Evolutionary conservation across 2,113 vertebrate species (phyloP).

Genomic region (Motacilla alba): DNA sequence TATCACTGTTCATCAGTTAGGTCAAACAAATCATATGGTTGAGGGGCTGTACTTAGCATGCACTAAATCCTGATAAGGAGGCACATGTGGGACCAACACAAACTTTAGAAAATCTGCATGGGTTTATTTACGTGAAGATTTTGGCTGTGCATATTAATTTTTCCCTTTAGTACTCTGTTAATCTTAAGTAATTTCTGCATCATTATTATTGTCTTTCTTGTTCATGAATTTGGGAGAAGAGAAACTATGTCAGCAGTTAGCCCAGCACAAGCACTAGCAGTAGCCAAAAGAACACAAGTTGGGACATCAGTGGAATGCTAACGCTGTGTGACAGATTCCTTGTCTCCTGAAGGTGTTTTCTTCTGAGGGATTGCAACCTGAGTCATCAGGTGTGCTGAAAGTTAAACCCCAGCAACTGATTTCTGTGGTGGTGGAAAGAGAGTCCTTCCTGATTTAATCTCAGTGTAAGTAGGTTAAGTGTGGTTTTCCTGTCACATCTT

Average conservation of each 20-base stretch:
- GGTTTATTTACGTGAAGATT: not conserved
- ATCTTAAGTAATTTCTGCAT: not conserved
- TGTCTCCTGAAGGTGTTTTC: not conserved
- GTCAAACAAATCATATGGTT: not conserved
- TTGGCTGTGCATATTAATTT: not conserved
- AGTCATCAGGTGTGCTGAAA: not conserved
- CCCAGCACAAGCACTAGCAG: not conserved
- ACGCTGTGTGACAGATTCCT: not conserved
- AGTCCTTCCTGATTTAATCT: slow-evolving; percentile 43
- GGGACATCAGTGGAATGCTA: not conserved
- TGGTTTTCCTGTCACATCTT: slow-evolving; percentile 59
- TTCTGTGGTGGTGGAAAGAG: not conserved
- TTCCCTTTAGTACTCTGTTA: not conserved
- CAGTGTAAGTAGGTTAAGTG: slow-evolving; percentile 52
- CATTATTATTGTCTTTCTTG: not conserved
- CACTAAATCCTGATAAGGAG: not conserved
- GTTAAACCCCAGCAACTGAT: not conserved
- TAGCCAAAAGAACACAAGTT: not conserved
- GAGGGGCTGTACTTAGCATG: not conserved
- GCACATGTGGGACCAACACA: not conserved
- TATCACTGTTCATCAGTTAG: not conserved
- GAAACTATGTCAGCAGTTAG: not conserved
- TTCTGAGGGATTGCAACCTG: not conserved
- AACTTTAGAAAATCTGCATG: not conserved
- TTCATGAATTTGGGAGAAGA: not conserved